Percentiles rank a stretch among this genome's conserved stretches.
phyloP scores from a whole-genome alignment of 53 echinoderm and acorn worm species.

The Hippasteria phrygiana region DNA sequence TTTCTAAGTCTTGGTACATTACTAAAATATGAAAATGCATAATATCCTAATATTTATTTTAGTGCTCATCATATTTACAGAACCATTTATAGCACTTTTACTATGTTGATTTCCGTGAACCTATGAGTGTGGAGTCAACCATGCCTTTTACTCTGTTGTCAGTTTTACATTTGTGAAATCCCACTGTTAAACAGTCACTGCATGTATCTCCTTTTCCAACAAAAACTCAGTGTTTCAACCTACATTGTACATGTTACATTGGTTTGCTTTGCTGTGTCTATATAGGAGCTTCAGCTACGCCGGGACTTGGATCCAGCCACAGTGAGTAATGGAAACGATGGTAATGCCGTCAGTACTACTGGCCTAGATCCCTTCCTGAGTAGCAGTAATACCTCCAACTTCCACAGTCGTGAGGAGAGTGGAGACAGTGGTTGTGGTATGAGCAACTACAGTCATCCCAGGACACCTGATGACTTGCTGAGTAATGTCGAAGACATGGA shows the following conservation, averaged over 20 bases:
- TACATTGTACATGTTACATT: neutral
- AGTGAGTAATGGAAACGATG: slow-evolving; percentile 69
- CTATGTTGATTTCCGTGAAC: no score
- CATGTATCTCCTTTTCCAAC: no score
- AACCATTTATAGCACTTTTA: no score
- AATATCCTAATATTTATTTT: no score
- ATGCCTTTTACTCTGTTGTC: no score
- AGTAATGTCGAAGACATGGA: slow-evolving; percentile 95
- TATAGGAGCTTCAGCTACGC: slow-evolving; percentile 86
- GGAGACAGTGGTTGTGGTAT: slow-evolving; percentile 96
- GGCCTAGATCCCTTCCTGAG: slow-evolving; percentile 93
- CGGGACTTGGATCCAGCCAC: slow-evolving; percentile 72
- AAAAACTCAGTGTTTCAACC: no score
- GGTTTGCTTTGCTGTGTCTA: slow-evolving; percentile 43
- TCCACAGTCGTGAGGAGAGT: slow-evolving; percentile 93
- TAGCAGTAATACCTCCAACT: slow-evolving; percentile 82
- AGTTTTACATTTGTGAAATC: no score
- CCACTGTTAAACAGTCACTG: no score
- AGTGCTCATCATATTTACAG: no score
- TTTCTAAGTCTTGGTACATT: no score
- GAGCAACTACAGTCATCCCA: slow-evolving; percentile 94
- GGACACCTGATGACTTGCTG: slow-evolving; percentile 93
- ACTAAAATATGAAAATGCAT: no score
- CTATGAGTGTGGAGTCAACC: no score
- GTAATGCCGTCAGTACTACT: slow-evolving; percentile 66